Evolutionary conservation across 2,113 vertebrate genomes (phyloP).

Genomic region (Motacilla tschutschensis): DNA sequence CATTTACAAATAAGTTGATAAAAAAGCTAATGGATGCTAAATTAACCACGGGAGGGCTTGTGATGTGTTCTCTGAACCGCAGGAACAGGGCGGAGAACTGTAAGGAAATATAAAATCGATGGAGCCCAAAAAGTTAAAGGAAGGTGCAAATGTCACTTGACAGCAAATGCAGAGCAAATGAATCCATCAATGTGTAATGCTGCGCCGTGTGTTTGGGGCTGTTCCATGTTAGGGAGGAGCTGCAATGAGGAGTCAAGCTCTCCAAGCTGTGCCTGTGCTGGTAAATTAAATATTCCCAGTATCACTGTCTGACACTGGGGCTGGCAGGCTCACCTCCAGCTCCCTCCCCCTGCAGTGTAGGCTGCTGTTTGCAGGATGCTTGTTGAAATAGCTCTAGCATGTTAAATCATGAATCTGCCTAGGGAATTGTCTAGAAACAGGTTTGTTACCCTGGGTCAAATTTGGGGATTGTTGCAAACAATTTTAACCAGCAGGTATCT

Average conservation of each 20-base stretch:
- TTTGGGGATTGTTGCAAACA: neutral
- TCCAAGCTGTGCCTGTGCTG: neutral
- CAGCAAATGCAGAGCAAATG: neutral
- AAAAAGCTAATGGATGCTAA: slow-evolving; percentile 13
- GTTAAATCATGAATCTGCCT: neutral
- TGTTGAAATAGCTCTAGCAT: neutral
- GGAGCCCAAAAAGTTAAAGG: neutral
- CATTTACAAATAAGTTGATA: neutral
- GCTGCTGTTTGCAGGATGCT: neutral
- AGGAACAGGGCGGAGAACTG: neutral
- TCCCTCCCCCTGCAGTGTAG: neutral
- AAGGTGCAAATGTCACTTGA: neutral
- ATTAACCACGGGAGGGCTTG: neutral
- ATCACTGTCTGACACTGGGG: neutral
- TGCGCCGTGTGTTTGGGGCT: neutral
- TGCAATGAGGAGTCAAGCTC: neutral
- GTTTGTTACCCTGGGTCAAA: neutral
- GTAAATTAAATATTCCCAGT: neutral
- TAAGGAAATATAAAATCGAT: neutral
- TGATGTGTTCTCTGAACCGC: neutral
- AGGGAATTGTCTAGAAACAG: neutral
- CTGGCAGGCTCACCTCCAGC: neutral
- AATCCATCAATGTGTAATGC: neutral
- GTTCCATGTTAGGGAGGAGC: neutral
- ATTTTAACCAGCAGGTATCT: neutral